A percentile compares a stretch with the other conserved stretches of the same genome.
These are phyloP conservation scores for Zoanthus sansibaricus DNA, from an alignment of 92 coral and sea anemone species.

Conservation along the genomic window DNA sequence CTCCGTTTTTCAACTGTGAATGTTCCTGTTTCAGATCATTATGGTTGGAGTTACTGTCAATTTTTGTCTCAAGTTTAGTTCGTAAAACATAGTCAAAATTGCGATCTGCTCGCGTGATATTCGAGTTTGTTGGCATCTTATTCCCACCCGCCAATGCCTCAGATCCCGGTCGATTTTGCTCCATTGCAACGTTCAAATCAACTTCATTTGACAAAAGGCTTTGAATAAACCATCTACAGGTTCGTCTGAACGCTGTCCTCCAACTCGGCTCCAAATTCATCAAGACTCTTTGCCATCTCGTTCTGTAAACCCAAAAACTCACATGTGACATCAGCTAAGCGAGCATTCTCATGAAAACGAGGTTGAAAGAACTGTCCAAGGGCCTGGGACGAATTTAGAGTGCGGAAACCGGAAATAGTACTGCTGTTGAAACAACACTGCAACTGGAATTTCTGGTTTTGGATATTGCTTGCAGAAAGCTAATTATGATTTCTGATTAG, in stretches of 20 bases:
- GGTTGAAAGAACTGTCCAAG: slow-evolving; percentile 8
- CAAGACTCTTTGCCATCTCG: slow-evolving; percentile 55
- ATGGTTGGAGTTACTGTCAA: slow-evolving; percentile 45
- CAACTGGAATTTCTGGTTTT: too few relatives aligned
- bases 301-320: slow-evolving; percentile 68
- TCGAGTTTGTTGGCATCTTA: slow-evolving; percentile 76
- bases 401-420: too few relatives aligned
- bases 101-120: slow-evolving; percentile 82
- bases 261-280: slow-evolving; percentile 81
- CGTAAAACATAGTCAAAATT: slow-evolving; percentile 81
- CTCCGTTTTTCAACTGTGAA: slow-evolving; percentile 41
- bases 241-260: slow-evolving; percentile 93
- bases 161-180: slow-evolving; percentile 68
- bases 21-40: slow-evolving; percentile 58
- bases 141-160: slow-evolving; percentile 74
- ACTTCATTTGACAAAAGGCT: slow-evolving; percentile 96
- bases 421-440: too few relatives aligned
- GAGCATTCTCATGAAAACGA: slow-evolving; percentile 51
- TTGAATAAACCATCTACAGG: slow-evolving; percentile 87
- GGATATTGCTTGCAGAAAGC: too few relatives aligned
- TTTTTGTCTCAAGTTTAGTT: slow-evolving; percentile 75
- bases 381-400: neutral
- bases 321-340: slow-evolving; percentile 76
- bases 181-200: slow-evolving; percentile 68
- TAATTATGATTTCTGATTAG: too few relatives aligned